Conservation (phyloP, 2,113 vertebrate genomes). For the Zosterops pallidus region DNA sequence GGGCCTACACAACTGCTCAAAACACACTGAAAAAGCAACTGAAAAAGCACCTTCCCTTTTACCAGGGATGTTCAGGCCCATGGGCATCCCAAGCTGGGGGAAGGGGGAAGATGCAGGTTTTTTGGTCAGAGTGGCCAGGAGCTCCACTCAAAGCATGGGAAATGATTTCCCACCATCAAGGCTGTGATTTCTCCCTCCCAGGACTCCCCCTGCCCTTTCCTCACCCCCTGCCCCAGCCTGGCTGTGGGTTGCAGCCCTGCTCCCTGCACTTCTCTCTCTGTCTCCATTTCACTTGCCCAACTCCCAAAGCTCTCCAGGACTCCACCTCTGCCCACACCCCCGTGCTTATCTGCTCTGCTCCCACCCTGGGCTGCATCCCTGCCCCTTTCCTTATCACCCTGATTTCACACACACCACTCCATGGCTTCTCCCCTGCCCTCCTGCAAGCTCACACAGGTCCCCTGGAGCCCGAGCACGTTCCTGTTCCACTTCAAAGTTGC, state of each 20-base stretch:
- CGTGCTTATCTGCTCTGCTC: slow-evolving; percentile 42
- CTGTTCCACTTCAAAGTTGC: not conserved
- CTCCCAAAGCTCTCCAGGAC: slow-evolving; percentile 44
- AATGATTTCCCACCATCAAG: not conserved
- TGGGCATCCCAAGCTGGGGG: not conserved
- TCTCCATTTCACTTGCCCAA: slow-evolving; percentile 46
- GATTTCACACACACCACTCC: slow-evolving; percentile 24
- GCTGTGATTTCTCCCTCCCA: not conserved
- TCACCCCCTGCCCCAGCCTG: not conserved
- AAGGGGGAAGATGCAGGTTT: not conserved
- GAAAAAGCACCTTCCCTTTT: rapidly evolving
- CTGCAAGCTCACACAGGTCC: slow-evolving; percentile 52
- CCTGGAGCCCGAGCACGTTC: not conserved
- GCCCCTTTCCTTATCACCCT: slow-evolving; percentile 57
- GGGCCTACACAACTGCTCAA: not conserved
- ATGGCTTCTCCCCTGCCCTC: slow-evolving; percentile 34
- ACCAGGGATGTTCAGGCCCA: not conserved
- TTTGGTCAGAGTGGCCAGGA: not conserved
- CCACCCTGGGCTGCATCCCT: slow-evolving; percentile 54
- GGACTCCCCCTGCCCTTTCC: not conserved
- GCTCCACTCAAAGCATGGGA: not conserved
- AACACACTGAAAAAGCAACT: not conserved
- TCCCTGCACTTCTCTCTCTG: not conserved
- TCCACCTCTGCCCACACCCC: slow-evolving; percentile 60
- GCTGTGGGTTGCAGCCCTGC: not conserved